A percentile compares a stretch with the other conserved stretches of the same genome.
Conservation (phyloP, 2,888 invertebrate species). For the Caenorhabditis becei region DNA sequence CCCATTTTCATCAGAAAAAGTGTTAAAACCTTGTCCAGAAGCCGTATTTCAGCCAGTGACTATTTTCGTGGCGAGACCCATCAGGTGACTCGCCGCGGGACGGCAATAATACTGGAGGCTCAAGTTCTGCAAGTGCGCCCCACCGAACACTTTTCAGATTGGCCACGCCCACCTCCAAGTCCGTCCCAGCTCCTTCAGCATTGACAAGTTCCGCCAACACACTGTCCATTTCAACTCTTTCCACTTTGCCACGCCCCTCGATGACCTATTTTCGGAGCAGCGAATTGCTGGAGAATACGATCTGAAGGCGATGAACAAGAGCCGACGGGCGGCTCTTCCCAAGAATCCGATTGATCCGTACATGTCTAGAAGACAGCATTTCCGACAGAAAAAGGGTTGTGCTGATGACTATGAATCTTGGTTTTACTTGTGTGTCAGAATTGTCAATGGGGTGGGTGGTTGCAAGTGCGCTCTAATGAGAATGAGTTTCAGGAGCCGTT, state of each 20-base stretch:
- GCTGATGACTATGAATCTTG: conserved; percentile 56
- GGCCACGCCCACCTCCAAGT: conserved; percentile 27
- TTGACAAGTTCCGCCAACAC: background rate
- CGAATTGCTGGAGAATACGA: background rate
- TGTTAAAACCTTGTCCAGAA: no score
- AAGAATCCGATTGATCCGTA: conserved; percentile 12
- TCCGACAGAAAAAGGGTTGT: conserved; percentile 21
- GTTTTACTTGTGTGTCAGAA: conserved; percentile 34
- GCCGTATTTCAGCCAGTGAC: no score
- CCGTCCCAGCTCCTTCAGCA: conserved; percentile 12
- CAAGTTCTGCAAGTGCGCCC: background rate
- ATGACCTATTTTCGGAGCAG: background rate
- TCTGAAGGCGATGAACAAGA: background rate
- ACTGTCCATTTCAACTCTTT: conserved; percentile 9
- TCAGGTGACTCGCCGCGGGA: no score
- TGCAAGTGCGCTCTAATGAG: no score
- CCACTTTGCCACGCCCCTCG: conserved; percentile 1
- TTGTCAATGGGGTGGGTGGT: conserved; percentile 18
- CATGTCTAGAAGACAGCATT: conserved; percentile 44
- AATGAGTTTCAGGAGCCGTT: conserved; percentile 15
- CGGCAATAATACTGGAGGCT: no score
- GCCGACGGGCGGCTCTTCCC: conserved; percentile 2
- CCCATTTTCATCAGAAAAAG: no score
- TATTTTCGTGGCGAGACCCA: no score
- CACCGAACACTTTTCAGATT: conserved; percentile 4